Evolutionary conservation across 1,140 invertebrate species (phyloP), one percentile per base, ranked within the genome.

Genomic region (Drosophila ananassae): DNA sequence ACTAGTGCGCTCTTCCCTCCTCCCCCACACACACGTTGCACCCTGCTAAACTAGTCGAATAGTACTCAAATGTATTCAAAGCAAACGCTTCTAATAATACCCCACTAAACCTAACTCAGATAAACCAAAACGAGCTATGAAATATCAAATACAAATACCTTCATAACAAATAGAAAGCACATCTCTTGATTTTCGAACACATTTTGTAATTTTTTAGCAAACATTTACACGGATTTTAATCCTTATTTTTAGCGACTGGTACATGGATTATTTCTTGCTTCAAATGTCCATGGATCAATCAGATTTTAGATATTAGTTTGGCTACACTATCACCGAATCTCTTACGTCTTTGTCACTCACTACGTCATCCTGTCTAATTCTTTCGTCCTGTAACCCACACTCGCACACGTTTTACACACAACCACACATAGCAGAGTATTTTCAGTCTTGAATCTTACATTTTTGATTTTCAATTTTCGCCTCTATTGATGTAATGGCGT

Each of bases 161-260:
- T 73, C 83, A 87, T 89, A 87, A 84, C 69, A 83, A 90, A 89
- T 79, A 89, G 63, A 89, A 89, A 89, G 83, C 83, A 89, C 83
- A 89, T 83, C 73, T 71, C 69, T 78, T 73, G 67, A 6, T 72
- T 71, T 66, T 60, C 9, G 9, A 17, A 78, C 66, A 76, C 56
- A 61, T 37, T 62, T 53, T 48, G 37, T 44, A 21, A 51, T 57
- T 69, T 41, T 32, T 21, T 69, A 21, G 34, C 32, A 34, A 53
- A 6, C 51, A 6, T 55, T n/a, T 24, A 76, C 44, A 54, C 71
- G 22, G 37, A 54, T 24, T 44, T 44, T 44, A 21, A 3, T n/a
- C 34, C 10, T 63, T 39, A 21, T 9, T 51, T 22, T 1, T 0
- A 1, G 22, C 9, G 2, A 39, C 44, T 63, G 51, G 0, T 73